Evolutionary conservation across 2,797 vertebrate genomes (phyloP).

Genomic region (Centropyge bicolor): DNA sequence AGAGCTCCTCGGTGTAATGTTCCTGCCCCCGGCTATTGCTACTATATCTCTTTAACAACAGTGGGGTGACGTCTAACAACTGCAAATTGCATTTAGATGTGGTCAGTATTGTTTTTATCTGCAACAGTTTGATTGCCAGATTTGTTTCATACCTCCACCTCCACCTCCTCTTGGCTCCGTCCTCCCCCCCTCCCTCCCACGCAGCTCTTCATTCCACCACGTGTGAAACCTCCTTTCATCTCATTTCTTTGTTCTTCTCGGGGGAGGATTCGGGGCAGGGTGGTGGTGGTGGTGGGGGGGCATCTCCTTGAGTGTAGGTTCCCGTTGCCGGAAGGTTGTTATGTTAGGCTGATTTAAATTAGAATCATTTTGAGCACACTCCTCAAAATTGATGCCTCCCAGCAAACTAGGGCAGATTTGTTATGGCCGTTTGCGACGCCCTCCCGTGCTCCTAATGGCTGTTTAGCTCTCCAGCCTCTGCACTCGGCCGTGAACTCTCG

Average conservation of each 20-base stretch:
- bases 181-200: too few species aligned
- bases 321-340: constrained; percentile 62
- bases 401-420: constrained; percentile 82
- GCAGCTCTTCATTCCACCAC: constrained; percentile 29
- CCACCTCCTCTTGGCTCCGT: too few species aligned
- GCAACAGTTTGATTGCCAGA: not conserved
- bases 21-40: constrained; percentile 16
- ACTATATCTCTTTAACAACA: constrained; percentile 18
- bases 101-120: constrained; percentile 20
- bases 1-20: constrained; percentile 8
- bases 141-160: too few species aligned
- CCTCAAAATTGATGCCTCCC: constrained; percentile 78
- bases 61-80: constrained; percentile 25
- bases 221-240: constrained; percentile 67
- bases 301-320: constrained; percentile 45
- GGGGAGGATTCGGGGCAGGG: constrained; percentile 33
- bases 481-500: constrained; percentile 48
- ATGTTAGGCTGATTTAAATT: constrained; percentile 79
- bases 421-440: constrained; percentile 77
- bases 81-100: constrained; percentile 33
- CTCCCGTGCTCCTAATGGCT: constrained; percentile 75
- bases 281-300: too few species aligned
- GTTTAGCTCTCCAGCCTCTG: constrained; percentile 62
- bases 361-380: constrained; percentile 72
- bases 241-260: constrained; percentile 69